Conservation (phyloP, 2,797 vertebrate species). For the Denticeps clupeoides region DNA sequence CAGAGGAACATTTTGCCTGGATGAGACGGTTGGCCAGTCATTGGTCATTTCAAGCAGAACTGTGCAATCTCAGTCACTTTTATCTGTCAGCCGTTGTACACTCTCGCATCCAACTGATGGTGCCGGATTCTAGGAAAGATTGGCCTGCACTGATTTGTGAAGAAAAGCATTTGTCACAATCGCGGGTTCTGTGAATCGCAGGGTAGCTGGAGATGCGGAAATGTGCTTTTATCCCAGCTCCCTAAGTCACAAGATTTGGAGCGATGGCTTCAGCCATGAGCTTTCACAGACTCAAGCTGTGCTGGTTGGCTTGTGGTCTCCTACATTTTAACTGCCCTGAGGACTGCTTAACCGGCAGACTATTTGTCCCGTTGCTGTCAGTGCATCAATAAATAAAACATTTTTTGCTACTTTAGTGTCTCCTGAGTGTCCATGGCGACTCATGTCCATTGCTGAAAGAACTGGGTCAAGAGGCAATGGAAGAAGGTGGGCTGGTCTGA, state of each 20-base stretch:
- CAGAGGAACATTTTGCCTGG: too few relatives aligned
- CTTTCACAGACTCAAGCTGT: neutral
- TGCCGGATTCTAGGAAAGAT: neutral
- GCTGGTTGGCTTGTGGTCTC: slow-evolving; percentile 8
- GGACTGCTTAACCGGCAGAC: slow-evolving; percentile 18
- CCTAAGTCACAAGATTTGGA: too few relatives aligned
- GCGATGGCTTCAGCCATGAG: slow-evolving; percentile 5
- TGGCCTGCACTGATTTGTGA: slow-evolving; percentile 1
- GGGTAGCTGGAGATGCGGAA: slow-evolving; percentile 2
- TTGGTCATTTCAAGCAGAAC: too few relatives aligned
- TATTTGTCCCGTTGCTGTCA: slow-evolving; percentile 22
- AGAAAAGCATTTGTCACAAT: slow-evolving; percentile 4
- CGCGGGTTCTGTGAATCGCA: neutral
- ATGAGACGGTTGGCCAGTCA: too few relatives aligned
- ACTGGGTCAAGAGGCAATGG: slow-evolving; percentile 17
- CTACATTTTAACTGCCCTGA: slow-evolving; percentile 17
- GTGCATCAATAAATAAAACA: slow-evolving; percentile 30
- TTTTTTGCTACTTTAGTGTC: slow-evolving; percentile 31
- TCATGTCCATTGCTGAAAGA: slow-evolving; percentile 30
- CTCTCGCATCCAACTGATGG: neutral
- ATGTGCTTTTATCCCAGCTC: neutral
- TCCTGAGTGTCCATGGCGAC: too few relatives aligned
- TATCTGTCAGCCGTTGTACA: too few relatives aligned
- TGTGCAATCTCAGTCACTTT: too few relatives aligned
- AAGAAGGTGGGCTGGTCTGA: too few relatives aligned